Conservation (phyloP, 2,888 invertebrate species). For the Drosophila gaucha region DNA sequence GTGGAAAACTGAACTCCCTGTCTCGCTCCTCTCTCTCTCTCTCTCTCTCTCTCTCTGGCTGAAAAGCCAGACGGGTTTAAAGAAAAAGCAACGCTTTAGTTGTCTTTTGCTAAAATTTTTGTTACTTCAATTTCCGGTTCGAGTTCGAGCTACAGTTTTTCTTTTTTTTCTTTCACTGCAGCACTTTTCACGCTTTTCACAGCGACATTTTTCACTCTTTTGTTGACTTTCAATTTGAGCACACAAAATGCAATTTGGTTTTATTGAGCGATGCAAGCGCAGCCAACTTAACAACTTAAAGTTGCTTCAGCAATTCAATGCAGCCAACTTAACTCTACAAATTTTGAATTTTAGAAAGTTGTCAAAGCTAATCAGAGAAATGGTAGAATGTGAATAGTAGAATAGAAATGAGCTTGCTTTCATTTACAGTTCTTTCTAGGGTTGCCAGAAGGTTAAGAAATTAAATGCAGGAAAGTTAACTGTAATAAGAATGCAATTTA, state of each 20-base stretch:
- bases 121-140: conserved; percentile 55
- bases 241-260: conserved; percentile 1
- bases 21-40: not conserved
- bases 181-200: conserved; percentile 1
- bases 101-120: conserved; percentile 41
- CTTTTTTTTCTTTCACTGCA: not conserved
- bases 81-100: conserved; percentile 35
- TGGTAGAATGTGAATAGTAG: too few species aligned
- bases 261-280: conserved; percentile 1
- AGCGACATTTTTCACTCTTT: conserved; percentile 12
- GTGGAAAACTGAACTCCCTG: conserved; percentile 14
- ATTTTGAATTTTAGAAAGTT: too few species aligned
- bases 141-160: conserved; percentile 2
- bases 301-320: too few species aligned
- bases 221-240: conserved; percentile 7
- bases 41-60: not conserved
- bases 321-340: not conserved
- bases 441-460: not conserved
- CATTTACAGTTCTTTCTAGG: not conserved
- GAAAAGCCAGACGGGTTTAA: conserved; percentile 34
- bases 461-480: too few species aligned
- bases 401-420: not conserved
- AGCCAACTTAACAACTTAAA: conserved; percentile 3
- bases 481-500: too few species aligned
- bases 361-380: not conserved